Base-by-base conservation (phyloP, 2,113 vertebrate species). In the Furnarius figulus region DNA sequence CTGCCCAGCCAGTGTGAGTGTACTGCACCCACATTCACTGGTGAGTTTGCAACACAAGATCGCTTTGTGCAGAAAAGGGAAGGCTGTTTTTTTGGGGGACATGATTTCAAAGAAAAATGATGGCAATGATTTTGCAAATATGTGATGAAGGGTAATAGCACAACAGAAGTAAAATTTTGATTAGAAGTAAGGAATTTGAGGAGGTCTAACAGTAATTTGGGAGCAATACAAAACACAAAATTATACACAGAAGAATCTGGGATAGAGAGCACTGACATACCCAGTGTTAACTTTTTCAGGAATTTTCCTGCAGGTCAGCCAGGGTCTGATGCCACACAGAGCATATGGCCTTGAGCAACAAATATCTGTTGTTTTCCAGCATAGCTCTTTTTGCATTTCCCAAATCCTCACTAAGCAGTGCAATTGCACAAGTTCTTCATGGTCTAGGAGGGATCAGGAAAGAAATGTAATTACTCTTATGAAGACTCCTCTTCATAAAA, bases 11-110 rank as follows among this genome's bases (percentile, higher is more conserved):
- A 59, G 10, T 19, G 35, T 0, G 2, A n/a, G 21, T 15, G 47
- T 22, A 6, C 35, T 12, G 5, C 44, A 25, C 18, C 49, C 16
- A 30, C 0, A 0, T 39, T 12, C 14, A 5, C 3, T 19, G 27
- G 10, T 16, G 37, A 63, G 50, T 23, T 49, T 24, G 9, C 28
- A 53, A 22, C 53, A 49, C 0, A 0, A 73, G 62, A 58, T 1
- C 50, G 17, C 22, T 91, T 44, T 73, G 40, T 53, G 58, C 30
- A 46, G 39, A 44, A 58, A 50, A 80, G 17, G 35, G 55, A 18
- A 67, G 44, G 28, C 9, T 91, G n/a, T 2, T 16, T 93, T 44
- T 67, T 66, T 11, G 50, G 33, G 33, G 23, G 3, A 35, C 9
- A 49, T 0, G 1, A 22, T 62, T 92, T 80, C 59, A 30, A 74